Evolutionary conservation across 2,113 vertebrate species (phyloP).

Genomic region (Lates calcarifer): DNA sequence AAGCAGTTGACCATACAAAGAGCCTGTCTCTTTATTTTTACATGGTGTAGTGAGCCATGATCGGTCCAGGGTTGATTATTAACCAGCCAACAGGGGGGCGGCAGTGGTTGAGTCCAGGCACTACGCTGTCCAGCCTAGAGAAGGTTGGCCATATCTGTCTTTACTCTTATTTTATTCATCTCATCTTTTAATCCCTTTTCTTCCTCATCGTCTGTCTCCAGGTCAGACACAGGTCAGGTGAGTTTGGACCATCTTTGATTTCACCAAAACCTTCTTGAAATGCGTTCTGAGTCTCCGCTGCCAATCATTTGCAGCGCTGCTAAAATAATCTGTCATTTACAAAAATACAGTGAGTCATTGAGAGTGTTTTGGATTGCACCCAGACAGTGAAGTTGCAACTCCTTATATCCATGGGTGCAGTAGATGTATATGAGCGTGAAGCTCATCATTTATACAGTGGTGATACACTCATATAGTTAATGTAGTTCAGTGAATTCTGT

Average conservation of each 20-base stretch:
- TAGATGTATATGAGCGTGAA: not conserved
- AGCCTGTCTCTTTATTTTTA: not conserved
- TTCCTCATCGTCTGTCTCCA: constrained; percentile 16
- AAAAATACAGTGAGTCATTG: not conserved
- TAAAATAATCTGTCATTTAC: not conserved
- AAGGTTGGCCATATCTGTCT: constrained; percentile 29
- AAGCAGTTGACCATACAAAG: not conserved
- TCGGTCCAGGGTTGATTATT: constrained; percentile 51
- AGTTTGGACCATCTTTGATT: constrained; percentile 17
- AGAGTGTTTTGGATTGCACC: not conserved
- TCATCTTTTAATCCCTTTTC: constrained; percentile 7
- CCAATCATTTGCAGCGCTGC: not conserved
- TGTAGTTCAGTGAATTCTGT: constrained; percentile 25
- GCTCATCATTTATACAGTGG: too few species aligned
- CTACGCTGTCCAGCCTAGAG: constrained; percentile 28
- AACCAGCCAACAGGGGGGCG: constrained; percentile 45
- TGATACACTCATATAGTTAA: constrained; percentile 13
- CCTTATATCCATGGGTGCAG: not conserved
- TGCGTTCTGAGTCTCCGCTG: not conserved
- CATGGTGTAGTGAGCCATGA: not conserved
- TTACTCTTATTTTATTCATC: constrained; percentile 39
- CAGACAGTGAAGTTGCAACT: not conserved
- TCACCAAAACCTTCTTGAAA: not conserved
- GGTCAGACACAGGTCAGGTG: constrained; percentile 36
- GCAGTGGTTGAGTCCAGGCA: constrained; percentile 36